Percentiles rank a stretch among this genome's conserved stretches.
Evolutionary conservation across 2,888 invertebrate genomes (phyloP).

Genomic region (Cyaniris semiargus): DNA sequence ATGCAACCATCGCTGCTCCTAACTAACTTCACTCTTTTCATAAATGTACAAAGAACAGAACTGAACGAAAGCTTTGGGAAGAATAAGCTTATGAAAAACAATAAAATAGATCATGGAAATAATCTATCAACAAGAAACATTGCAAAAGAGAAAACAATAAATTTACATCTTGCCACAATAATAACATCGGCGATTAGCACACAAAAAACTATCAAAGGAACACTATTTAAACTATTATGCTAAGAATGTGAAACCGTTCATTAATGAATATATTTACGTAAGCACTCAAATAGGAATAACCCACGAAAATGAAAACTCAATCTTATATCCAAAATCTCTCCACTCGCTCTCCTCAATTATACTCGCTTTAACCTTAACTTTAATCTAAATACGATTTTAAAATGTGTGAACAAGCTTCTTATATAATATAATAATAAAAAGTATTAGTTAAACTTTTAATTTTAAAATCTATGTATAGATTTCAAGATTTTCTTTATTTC

Average conservation of each 20-base stretch:
- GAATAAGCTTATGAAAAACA: not conserved
- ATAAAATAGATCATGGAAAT: not conserved
- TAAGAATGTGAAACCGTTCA: not conserved
- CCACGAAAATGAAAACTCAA: conserved; percentile 52
- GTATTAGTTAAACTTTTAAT: conserved; percentile 78
- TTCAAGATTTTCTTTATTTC: conserved; percentile 66
- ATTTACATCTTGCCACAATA: not conserved
- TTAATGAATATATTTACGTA: conserved; percentile 7
- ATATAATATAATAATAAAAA: conserved; percentile 75
- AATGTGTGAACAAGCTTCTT: conserved; percentile 80
- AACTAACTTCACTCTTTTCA: not conserved
- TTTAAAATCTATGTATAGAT: conserved; percentile 79
- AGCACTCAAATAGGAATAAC: conserved; percentile 35
- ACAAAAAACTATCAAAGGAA: not conserved
- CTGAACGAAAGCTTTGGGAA: not conserved
- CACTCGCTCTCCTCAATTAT: conserved; percentile 52
- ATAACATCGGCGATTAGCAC: not conserved
- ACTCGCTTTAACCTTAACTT: conserved; percentile 61
- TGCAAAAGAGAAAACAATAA: not conserved
- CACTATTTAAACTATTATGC: not conserved
- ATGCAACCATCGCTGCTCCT: not conserved
- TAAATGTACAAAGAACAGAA: not conserved
- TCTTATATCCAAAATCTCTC: conserved; percentile 61
- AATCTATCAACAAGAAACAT: not conserved
- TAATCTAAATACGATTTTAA: conserved; percentile 78